Conservation (phyloP, 30 jellyfish, hydroid and myxozoan species). For the Morbakka virulenta region DNA sequence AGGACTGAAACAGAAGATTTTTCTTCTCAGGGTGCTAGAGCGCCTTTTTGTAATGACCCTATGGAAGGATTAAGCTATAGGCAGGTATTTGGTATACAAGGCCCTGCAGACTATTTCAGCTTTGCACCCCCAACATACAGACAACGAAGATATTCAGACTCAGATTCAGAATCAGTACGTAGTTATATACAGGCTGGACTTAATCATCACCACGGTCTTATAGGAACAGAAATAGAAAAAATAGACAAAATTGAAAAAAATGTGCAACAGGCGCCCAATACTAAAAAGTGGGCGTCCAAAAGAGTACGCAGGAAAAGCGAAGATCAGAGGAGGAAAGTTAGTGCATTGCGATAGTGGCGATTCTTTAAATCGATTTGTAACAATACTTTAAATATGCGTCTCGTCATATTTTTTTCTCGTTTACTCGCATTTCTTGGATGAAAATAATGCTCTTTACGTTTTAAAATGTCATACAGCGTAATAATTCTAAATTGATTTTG, state of each 20-base stretch:
- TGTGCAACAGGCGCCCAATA: conserved; percentile 50
- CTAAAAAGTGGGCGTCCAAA: conserved; percentile 54
- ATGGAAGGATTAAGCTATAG: conserved; percentile 88
- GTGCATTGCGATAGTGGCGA: conserved; percentile 51
- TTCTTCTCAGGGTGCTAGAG: not conserved
- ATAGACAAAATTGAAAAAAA: conserved; percentile 56
- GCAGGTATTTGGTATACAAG: conserved; percentile 91
- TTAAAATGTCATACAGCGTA: too few relatives aligned
- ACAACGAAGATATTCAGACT: conserved; percentile 95
- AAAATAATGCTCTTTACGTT: too few relatives aligned
- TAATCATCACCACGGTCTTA: conserved; percentile 51
- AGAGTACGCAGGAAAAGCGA: conserved; percentile 74
- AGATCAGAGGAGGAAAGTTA: conserved; percentile 55
- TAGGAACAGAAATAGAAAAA: conserved; percentile 10
- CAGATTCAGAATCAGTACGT: conserved; percentile 98
- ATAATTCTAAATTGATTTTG: too few relatives aligned
- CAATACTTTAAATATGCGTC: too few relatives aligned
- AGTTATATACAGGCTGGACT: conserved; percentile 65
- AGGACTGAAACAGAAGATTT: not conserved
- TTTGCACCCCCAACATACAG: conserved; percentile 93
- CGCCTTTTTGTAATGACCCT: conserved; percentile 8
- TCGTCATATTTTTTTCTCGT: too few relatives aligned
- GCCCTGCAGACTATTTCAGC: conserved; percentile 85
- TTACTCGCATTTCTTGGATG: too few relatives aligned
- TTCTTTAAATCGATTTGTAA: too few relatives aligned